Evolutionary conservation across 2,888 invertebrate species (phyloP), one percentile per base, ranked within the genome.

Genomic region (Cataglyphis cursor): DNA sequence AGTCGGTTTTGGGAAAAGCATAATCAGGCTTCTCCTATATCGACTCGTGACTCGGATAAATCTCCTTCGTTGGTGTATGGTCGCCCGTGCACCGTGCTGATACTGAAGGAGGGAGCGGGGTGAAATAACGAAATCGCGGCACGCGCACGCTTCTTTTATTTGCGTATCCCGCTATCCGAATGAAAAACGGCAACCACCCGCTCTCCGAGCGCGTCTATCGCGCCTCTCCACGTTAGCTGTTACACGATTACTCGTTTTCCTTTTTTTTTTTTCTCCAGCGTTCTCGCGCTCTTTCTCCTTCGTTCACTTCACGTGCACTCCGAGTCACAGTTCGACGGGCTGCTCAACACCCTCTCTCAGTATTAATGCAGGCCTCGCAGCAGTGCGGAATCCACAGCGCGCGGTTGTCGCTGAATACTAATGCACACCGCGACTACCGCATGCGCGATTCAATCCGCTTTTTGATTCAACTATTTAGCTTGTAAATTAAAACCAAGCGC

Each of bases 401-500:
- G 54, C 54, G 41, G 41, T 57, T 59, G 78, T 57, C 73, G 59
- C 59, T 65, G 88, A 89, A 89, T 90, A 86, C 82, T 85, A 90
- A 89, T 85, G 62, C 83, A 48, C 57, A n/a, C 38, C 65, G 81
- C 70, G 64, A 75, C 54, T 65, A 84, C 66, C 81, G 57, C 62
- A 59, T 38, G 38, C 0, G 10, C 10, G 18, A 41, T 73, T 76
- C 54, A 35, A 76, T 73, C 44, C 28, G 66, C 44, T 74, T 82
- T 70, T 73, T 68, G 41, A 51, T 74, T 48, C 64, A 76, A 65
- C 59, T 75, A 31, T 54, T 28, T 54, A 51, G 24, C 41, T 44
- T 80, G 61, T 72, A 62, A 83, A 83, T 83, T 75, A 64, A 76
- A 76, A 81, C 44, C 54, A 51, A 51, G 51, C 54, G 31, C 59